Evolutionary conservation across 2,888 invertebrate species (phyloP).

Genomic region (Eupithecia subfuscata): DNA sequence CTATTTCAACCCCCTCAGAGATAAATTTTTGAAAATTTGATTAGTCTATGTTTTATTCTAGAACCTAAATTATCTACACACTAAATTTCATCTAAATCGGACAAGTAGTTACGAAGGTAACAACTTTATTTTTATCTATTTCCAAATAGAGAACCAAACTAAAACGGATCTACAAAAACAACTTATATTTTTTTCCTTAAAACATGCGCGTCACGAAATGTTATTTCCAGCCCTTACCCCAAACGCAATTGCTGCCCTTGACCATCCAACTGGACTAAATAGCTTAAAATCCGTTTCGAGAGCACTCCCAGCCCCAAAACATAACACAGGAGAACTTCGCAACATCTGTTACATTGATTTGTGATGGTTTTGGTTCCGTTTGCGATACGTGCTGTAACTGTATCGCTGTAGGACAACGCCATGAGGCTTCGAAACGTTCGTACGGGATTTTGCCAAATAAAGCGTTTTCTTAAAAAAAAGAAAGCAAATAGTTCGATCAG

Average conservation of each 20-base stretch:
- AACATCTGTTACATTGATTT: constrained; percentile 48
- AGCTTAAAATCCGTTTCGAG: constrained; percentile 32
- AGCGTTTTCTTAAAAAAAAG: too few relatives aligned
- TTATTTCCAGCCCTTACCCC: constrained; percentile 3
- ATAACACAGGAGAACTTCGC: constrained; percentile 44
- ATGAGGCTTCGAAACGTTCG: background rate
- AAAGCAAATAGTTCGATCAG: too few relatives aligned
- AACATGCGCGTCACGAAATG: background rate
- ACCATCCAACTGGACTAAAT: constrained; percentile 28
- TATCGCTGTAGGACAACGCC: background rate
- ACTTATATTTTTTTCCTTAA: background rate
- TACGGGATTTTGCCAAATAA: too few relatives aligned
- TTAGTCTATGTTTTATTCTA: too few relatives aligned
- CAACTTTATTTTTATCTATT: background rate
- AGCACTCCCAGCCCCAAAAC: constrained; percentile 37
- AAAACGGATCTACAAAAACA: background rate
- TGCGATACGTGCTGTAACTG: background rate
- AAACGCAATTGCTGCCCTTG: constrained; percentile 17
- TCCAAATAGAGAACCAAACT: background rate
- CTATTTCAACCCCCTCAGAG: too few relatives aligned
- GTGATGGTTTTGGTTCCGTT: constrained; percentile 28
- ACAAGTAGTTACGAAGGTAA: too few relatives aligned
- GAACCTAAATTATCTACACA: too few relatives aligned
- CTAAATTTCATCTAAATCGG: too few relatives aligned
- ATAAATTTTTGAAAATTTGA: too few relatives aligned